These are phyloP conservation scores for Gymnogyps californianus DNA, from an alignment of 2,113 vertebrate genomes.

Conservation along the genomic window DNA sequence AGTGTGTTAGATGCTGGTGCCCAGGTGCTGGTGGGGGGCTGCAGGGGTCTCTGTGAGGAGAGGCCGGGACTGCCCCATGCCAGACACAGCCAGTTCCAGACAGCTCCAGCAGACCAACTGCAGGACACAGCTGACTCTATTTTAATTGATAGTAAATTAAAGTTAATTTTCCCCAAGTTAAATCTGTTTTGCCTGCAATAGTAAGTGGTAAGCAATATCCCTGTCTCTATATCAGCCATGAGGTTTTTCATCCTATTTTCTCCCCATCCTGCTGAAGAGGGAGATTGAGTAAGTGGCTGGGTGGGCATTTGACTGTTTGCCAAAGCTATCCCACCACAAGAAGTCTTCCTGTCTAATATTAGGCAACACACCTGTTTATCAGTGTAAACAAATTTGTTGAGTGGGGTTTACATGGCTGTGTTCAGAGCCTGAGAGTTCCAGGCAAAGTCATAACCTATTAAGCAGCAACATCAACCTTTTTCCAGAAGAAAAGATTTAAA, in stretches of 20 bases:
- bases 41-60: neutral
- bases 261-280: neutral
- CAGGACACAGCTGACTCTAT: neutral
- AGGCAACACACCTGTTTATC: neutral
- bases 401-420: neutral
- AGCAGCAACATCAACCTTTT: neutral
- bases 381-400: neutral
- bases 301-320: neutral
- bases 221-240: neutral
- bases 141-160: neutral
- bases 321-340: neutral
- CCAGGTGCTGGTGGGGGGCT: neutral
- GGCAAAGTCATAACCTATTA: neutral
- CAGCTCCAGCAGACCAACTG: neutral
- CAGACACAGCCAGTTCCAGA: neutral
- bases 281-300: neutral
- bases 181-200: neutral
- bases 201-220: neutral
- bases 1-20: neutral
- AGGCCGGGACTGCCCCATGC: too few species aligned
- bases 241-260: neutral
- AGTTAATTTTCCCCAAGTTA: neutral
- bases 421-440: neutral
- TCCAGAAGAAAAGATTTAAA: neutral
- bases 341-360: neutral